Conservation (phyloP, 1,140 invertebrate species). For the Calosoma granatense region DNA sequence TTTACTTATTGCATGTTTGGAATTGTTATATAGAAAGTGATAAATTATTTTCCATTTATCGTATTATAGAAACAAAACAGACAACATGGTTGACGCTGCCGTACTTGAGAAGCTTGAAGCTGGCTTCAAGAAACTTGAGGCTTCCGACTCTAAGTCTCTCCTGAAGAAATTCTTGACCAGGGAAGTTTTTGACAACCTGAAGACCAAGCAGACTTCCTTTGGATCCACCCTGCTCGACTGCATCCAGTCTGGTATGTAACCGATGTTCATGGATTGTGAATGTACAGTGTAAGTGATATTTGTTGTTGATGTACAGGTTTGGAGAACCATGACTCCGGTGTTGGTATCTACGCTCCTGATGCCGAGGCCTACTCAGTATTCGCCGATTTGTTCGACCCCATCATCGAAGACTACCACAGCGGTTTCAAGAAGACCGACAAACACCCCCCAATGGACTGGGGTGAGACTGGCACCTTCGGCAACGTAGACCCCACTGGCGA, state of each 20-base stretch:
- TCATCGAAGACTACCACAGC: slow-evolving; percentile 67
- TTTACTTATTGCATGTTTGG: no score
- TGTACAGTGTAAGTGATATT: neutral
- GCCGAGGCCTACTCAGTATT: slow-evolving; percentile 60
- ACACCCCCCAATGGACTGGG: slow-evolving; percentile 59
- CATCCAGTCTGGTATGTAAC: slow-evolving; percentile 49
- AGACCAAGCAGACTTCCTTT: slow-evolving; percentile 46
- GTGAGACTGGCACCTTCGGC: slow-evolving; percentile 51
- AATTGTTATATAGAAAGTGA: no score
- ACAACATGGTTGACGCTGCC: slow-evolving; percentile 68
- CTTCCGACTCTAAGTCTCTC: slow-evolving; percentile 51
- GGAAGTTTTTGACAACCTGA: slow-evolving; percentile 52
- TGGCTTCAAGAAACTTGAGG: slow-evolving; percentile 48
- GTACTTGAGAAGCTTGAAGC: slow-evolving; percentile 61
- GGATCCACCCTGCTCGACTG: slow-evolving; percentile 54
- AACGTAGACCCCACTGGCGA: slow-evolving; percentile 60
- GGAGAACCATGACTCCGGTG: slow-evolving; percentile 47
- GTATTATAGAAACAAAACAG: slow-evolving; percentile 48
- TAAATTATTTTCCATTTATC: neutral
- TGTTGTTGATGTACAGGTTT: slow-evolving; percentile 37
- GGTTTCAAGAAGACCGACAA: slow-evolving; percentile 49
- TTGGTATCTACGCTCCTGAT: slow-evolving; percentile 66
- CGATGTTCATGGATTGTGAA: neutral
- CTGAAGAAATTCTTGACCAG: slow-evolving; percentile 62
- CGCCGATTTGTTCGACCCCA: slow-evolving; percentile 58